A percentile compares a stretch with the other conserved stretches of the same genome.
Conservation (phyloP, 1,140 invertebrate species). For the Muscidifurax raptorellus region DNA sequence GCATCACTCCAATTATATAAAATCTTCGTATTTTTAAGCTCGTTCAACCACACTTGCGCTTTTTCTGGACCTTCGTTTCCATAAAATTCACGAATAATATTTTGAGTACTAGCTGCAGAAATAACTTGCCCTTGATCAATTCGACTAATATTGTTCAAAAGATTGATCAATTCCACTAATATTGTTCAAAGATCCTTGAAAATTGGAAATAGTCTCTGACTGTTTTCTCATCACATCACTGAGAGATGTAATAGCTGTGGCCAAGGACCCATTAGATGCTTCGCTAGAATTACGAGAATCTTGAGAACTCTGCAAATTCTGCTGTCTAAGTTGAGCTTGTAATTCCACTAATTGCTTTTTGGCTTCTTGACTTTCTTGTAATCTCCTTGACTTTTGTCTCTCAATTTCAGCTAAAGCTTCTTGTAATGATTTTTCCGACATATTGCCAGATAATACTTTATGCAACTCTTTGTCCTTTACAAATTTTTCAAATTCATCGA, state of each 20-base stretch:
- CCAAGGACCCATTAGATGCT: neutral
- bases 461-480: neutral
- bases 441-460: neutral
- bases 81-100: slow-evolving; percentile 19
- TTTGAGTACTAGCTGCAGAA: no score
- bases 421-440: neutral
- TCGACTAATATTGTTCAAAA: no score
- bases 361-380: neutral
- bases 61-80: slow-evolving; percentile 26
- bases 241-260: neutral
- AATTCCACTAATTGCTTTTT: neutral
- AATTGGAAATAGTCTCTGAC: no score
- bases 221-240: neutral
- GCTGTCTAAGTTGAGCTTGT: neutral
- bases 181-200: no score
- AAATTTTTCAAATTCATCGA: neutral
- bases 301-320: no score
- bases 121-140: no score
- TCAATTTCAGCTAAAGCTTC: neutral
- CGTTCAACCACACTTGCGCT: slow-evolving; percentile 29
- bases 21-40: slow-evolving; percentile 17
- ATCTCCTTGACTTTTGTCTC: neutral
- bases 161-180: no score
- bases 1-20: slow-evolving; percentile 19
- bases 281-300: neutral